Conservation (phyloP, 2,888 invertebrate genomes). For the Hydraecia micacea region DNA sequence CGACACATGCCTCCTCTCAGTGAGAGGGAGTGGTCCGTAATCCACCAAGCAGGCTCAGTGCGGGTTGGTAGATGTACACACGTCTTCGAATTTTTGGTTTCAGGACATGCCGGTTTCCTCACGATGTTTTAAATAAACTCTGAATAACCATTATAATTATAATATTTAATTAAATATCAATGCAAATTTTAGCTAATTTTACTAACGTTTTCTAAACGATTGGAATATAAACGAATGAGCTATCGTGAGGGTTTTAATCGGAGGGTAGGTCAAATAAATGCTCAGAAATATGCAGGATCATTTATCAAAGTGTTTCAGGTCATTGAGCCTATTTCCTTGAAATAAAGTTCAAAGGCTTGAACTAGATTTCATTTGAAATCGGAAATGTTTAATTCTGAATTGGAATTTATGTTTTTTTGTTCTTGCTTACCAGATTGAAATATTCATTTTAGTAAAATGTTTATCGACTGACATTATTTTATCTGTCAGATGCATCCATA, state of each 20-base stretch:
- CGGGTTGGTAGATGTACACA: too few species aligned
- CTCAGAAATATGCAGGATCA: conserved; percentile 32
- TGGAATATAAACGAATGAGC: conserved; percentile 41
- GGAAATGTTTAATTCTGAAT: conserved; percentile 26
- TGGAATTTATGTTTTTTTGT: conserved; percentile 20
- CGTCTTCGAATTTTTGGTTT: too few species aligned
- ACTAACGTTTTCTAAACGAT: conserved; percentile 28
- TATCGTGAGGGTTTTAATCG: conserved; percentile 23
- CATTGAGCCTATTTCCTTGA: conserved; percentile 46
- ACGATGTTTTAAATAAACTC: too few species aligned
- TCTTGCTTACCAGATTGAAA: conserved; percentile 17
- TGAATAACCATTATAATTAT: background rate
- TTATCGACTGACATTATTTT: conserved; percentile 8
- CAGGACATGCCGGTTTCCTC: too few species aligned
- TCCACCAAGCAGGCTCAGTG: too few species aligned
- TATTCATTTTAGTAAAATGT: conserved; percentile 7
- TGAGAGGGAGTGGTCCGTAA: too few species aligned
- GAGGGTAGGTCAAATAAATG: conserved; percentile 48
- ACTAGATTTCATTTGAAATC: conserved; percentile 42
- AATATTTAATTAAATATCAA: background rate
- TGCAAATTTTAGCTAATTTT: conserved; percentile 12
- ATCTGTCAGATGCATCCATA: conserved; percentile 10
- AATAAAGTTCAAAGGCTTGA: conserved; percentile 38
- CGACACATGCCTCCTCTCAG: too few species aligned
- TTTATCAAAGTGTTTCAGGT: conserved; percentile 49